Conservation (phyloP, 1,140 invertebrate species). For the Medauroidea extradentata region DNA sequence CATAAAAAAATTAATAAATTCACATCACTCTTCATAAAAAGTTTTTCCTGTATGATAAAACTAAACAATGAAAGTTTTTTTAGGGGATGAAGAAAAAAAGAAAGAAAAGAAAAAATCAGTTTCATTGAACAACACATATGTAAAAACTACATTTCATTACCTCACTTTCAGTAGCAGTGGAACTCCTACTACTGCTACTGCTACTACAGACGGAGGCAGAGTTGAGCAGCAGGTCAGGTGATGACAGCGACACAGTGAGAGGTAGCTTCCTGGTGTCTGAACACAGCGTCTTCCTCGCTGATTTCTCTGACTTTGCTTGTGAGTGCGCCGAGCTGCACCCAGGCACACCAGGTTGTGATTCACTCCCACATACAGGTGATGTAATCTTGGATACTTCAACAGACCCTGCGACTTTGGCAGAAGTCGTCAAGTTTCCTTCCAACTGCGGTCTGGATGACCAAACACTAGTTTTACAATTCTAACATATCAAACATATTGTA, state of each 20-base stretch:
- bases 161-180: slow-evolving; percentile 36
- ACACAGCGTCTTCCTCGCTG: neutral
- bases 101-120: neutral
- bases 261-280: neutral
- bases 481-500: no score
- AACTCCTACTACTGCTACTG: slow-evolving; percentile 44
- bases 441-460: no score
- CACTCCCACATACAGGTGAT: neutral
- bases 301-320: neutral
- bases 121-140: neutral
- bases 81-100: neutral
- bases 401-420: no score
- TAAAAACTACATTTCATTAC: slow-evolving; percentile 27
- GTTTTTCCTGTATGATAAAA: neutral
- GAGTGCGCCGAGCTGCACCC: neutral
- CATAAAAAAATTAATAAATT: no score
- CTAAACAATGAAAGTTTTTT: neutral
- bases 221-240: slow-evolving; percentile 34
- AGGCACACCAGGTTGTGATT: slow-evolving; percentile 1
- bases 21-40: no score
- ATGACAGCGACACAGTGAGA: slow-evolving; percentile 29
- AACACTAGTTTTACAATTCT: no score
- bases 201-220: slow-evolving; percentile 42
- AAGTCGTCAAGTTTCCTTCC: no score
- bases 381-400: neutral